A percentile compares a stretch with the other conserved stretches of the same genome.
phyloP scores from a whole-genome alignment of 2,888 invertebrate species.

The Aradus depressus region DNA sequence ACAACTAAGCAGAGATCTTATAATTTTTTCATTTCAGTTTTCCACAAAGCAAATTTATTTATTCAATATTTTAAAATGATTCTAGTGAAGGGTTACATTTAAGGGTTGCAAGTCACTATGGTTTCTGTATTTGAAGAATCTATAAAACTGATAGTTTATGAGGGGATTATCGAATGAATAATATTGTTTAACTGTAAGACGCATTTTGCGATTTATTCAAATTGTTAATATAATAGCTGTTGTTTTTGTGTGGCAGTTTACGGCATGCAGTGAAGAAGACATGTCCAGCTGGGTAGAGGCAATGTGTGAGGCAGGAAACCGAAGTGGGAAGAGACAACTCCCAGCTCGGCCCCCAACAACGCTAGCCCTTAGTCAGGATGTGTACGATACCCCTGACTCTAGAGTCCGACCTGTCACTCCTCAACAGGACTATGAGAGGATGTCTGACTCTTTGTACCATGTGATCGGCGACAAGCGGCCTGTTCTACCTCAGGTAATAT shows the following conservation, averaged over 20 bases:
- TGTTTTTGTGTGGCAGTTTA: conserved; percentile 28
- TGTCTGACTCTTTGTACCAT: conserved; percentile 30
- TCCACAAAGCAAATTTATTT: too few relatives aligned
- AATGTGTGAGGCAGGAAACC: conserved; percentile 25
- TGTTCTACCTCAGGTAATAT: conserved; percentile 1
- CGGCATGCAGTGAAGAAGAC: conserved; percentile 31
- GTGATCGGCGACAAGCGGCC: conserved; percentile 29
- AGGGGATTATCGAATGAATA: too few relatives aligned
- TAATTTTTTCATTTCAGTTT: too few relatives aligned
- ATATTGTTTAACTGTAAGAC: too few relatives aligned
- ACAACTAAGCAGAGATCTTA: too few relatives aligned
- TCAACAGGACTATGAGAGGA: conserved; percentile 27
- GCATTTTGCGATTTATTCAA: neutral
- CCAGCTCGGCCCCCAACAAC: conserved; percentile 19
- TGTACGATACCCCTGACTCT: conserved; percentile 31
- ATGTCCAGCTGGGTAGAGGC: conserved; percentile 32
- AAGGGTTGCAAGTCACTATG: too few relatives aligned
- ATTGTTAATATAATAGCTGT: neutral
- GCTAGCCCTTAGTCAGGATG: conserved; percentile 21
- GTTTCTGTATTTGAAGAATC: too few relatives aligned
- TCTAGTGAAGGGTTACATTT: too few relatives aligned
- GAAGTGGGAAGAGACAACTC: conserved; percentile 16
- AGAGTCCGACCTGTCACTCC: conserved; percentile 27
- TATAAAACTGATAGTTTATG: too few relatives aligned
- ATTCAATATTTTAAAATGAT: too few relatives aligned